Percentiles rank a stretch among this genome's conserved stretches.
Conservation (phyloP, 2,888 invertebrate genomes). For the Acanthoscelides obtectus region DNA sequence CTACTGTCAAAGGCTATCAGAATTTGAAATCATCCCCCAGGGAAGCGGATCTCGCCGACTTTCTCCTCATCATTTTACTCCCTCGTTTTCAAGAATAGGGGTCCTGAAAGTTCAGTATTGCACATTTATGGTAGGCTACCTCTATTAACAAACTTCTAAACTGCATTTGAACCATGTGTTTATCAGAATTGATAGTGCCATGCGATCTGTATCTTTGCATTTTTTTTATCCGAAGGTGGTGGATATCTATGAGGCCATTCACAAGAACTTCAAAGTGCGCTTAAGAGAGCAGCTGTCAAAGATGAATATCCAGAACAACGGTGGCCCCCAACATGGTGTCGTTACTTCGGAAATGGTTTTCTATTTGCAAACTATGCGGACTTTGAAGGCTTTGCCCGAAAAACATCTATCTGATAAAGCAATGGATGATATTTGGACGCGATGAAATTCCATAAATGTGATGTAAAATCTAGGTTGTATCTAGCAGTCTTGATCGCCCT, state of each 20-base stretch:
- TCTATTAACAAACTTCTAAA: too few species aligned
- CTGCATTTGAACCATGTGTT: too few species aligned
- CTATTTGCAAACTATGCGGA: constrained; percentile 81
- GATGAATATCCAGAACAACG: constrained; percentile 89
- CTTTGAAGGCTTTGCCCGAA: constrained; percentile 70
- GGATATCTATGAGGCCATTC: constrained; percentile 58
- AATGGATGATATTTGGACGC: constrained; percentile 76
- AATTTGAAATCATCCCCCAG: too few species aligned
- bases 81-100: too few species aligned
- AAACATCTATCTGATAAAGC: constrained; percentile 70
- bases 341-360: constrained; percentile 91
- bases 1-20: too few species aligned
- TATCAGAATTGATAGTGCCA: too few species aligned
- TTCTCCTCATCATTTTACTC: too few species aligned
- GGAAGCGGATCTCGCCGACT: too few species aligned
- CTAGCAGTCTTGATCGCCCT: too few species aligned
- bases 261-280: constrained; percentile 82
- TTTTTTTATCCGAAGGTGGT: constrained; percentile 34
- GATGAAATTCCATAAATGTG: background rate
- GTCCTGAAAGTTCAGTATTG: too few species aligned
- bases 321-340: constrained; percentile 93
- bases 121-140: too few species aligned
- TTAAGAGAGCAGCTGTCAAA: constrained; percentile 77
- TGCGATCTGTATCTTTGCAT: constrained; percentile 8
- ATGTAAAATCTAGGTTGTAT: too few species aligned